Conservation (phyloP, 2,797 vertebrate species). For the Acanthornis magna region DNA sequence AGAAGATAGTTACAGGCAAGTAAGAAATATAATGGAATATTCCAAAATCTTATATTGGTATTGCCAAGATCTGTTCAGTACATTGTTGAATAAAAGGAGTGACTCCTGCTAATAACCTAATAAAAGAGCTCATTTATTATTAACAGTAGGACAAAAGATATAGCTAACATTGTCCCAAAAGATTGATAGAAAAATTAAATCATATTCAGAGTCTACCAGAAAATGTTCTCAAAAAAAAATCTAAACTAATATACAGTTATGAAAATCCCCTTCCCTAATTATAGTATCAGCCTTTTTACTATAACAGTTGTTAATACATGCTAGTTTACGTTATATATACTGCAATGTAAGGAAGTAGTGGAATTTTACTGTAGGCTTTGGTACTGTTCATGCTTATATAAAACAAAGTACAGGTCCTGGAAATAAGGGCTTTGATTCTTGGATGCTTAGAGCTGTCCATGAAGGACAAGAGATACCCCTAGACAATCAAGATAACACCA, state of each 20-base stretch:
- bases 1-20: background rate
- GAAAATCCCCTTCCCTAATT: background rate
- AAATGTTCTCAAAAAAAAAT: background rate
- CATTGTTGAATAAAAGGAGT: background rate
- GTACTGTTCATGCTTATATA: background rate
- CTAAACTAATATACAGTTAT: background rate
- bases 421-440: background rate
- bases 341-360: background rate
- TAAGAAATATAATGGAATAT: background rate
- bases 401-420: background rate
- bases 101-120: background rate
- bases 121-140: background rate
- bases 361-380: background rate
- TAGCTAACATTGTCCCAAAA: background rate
- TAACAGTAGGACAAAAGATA: background rate
- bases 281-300: background rate
- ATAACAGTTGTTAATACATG: background rate
- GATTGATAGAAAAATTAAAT: background rate
- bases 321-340: background rate
- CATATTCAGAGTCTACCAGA: background rate
- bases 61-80: background rate
- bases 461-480: background rate
- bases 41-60: background rate
- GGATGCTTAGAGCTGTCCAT: background rate
- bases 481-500: background rate